Evolutionary conservation across 1,140 invertebrate species (phyloP), one percentile per base, ranked within the genome.

Genomic region (Drosophila oshimai): DNA sequence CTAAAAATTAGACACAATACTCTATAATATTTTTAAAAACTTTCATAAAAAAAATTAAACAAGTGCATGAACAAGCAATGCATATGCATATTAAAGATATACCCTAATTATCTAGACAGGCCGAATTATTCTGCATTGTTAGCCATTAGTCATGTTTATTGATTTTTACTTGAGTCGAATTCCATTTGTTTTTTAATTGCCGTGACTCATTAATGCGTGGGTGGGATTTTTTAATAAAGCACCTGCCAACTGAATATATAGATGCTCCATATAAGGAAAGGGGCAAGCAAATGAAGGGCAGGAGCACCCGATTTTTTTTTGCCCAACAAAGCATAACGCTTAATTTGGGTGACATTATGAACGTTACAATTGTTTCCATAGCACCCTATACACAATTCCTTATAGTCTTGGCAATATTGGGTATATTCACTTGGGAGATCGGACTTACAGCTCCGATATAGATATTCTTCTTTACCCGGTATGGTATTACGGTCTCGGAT

Each of bases 391-490:
- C 88, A 90, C 1, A 50, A 20, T 24, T 79, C 45, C 7, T 18
- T 10, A 7, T 90, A 60, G 1, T 51, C 33, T 5, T 6, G 18
- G 28, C 89, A 90, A 36, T 70, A 89, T 2, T n/a, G n/a, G n/a
- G n/a, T n/a, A 0, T 7, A 12, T 7, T 12, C 36, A 36, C 1
- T 55, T 46, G 3, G 60, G 3, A 90, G 33, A 5, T 89, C 78
- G 2, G 68, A 37, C 1, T 53, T 13, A 17, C 89, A 90, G n/a
- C 89, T 89, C 1, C 89, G 80, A 17, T 41, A 62, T 0, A 86
- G 42, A 3, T 71, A 47, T 36, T 47, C 74, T 0, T 61, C 65
- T 18, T 86, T 62, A 20, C 28, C 68, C 72, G 36, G 24, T n/a
- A 26, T 1, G 3, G 33, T 3, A n/a, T 42, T 34, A 3, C 12